Evolutionary conservation across 2,113 vertebrate species (phyloP).

Genomic region (Sardina pilchardus): DNA sequence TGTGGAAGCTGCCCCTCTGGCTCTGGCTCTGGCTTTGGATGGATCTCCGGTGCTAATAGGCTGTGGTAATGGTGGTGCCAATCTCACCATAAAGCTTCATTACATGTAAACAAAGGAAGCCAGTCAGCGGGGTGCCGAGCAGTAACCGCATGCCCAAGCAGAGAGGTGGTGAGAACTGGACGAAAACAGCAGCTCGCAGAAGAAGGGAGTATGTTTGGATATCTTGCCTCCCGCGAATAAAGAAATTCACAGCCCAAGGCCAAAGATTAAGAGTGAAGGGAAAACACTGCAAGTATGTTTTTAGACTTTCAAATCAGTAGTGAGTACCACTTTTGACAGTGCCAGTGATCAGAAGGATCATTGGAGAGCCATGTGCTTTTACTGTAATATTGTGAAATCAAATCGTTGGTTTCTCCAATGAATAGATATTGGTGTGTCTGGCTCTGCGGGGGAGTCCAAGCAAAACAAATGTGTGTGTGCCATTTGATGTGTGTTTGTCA

Average conservation of each 20-base stretch:
- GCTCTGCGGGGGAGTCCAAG: not conserved
- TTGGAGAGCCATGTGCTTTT: not conserved
- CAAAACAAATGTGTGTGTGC: not conserved
- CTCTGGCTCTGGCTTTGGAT: not conserved
- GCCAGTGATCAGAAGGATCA: not conserved
- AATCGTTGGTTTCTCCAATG: not conserved
- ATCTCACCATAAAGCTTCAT: constrained; percentile 50
- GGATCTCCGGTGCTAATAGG: constrained; percentile 24
- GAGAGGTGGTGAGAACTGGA: not conserved
- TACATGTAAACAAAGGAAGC: constrained; percentile 50
- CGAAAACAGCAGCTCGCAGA: not conserved
- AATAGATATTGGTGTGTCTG: not conserved
- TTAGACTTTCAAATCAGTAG: not conserved
- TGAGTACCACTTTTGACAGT: not conserved
- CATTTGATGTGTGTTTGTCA: not conserved
- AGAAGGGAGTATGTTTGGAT: not conserved
- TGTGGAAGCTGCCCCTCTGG: not conserved
- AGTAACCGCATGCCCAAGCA: not conserved
- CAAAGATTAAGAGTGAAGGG: not conserved
- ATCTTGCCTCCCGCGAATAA: not conserved
- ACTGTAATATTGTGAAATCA: not conserved
- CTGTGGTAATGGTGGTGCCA: constrained; percentile 27
- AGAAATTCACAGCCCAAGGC: not conserved
- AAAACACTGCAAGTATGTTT: not conserved
- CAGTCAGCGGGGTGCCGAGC: constrained; percentile 28